phyloP scores from a whole-genome alignment of 2,888 invertebrate species.

The Lacanobia wlatinum region DNA sequence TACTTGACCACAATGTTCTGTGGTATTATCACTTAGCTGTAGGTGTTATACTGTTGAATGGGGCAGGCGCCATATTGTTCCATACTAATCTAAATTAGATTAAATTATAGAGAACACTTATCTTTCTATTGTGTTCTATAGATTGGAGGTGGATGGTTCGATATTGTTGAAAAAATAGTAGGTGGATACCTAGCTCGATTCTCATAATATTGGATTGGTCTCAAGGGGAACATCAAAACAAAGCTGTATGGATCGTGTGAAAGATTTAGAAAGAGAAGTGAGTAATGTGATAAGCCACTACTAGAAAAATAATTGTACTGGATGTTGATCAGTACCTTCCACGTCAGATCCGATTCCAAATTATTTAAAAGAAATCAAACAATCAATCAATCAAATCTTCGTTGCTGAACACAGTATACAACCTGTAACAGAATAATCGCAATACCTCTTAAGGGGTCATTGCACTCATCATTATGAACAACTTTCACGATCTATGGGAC shows the following conservation, averaged over 20 bases:
- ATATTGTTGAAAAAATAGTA: not conserved
- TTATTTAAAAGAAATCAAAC: no score
- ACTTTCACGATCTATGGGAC: no score
- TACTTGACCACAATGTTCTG: conserved; percentile 13
- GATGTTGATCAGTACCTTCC: no score
- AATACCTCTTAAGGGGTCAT: no score
- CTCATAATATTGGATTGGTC: not conserved
- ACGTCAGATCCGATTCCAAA: no score
- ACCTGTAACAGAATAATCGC: no score
- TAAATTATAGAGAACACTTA: conserved; percentile 18
- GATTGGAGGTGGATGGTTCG: not conserved
- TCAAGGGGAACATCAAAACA: no score
- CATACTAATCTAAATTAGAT: conserved; percentile 25
- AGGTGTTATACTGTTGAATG: conserved; percentile 31
- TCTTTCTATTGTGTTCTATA: conserved; percentile 9
- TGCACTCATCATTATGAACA: no score
- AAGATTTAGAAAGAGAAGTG: not conserved
- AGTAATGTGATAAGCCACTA: no score
- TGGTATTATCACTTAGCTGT: conserved; percentile 28
- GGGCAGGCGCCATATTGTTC: conserved; percentile 31
- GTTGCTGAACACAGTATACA: no score
- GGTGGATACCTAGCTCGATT: not conserved
- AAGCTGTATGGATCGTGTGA: not conserved
- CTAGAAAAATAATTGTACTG: no score
- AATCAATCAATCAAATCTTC: no score